Evolutionary conservation across 35 echinoderm and acorn worm genomes (phyloP).

Genomic region (Stichopus chloronotus): DNA sequence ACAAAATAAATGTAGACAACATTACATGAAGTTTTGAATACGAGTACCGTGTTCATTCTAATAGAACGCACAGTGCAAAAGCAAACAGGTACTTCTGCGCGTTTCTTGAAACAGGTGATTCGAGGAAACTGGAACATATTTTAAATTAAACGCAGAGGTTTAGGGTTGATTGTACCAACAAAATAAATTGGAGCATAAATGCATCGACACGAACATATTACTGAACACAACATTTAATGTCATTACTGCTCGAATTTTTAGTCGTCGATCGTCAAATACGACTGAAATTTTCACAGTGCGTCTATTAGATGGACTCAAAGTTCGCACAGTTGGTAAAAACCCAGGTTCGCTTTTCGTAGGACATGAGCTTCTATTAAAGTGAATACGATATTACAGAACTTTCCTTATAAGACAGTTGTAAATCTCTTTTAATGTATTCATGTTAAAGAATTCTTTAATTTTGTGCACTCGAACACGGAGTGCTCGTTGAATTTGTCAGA

Average conservation of each 20-base stretch:
- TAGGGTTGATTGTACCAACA: constrained; percentile 1
- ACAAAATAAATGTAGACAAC: constrained; percentile 22
- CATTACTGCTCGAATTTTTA: background rate
- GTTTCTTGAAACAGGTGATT: background rate
- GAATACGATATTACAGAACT: background rate
- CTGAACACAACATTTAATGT: constrained; percentile 6
- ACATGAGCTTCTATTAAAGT: background rate
- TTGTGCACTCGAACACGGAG: background rate
- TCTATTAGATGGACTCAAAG: background rate
- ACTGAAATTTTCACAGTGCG: background rate
- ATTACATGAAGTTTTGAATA: constrained; percentile 13
- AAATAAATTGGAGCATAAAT: background rate
- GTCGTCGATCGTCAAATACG: background rate
- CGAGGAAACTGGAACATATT: background rate
- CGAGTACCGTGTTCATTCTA: constrained; percentile 4
- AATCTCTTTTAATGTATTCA: constrained; percentile 22
- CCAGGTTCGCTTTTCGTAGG: background rate
- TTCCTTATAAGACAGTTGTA: background rate
- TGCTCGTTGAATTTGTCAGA: background rate
- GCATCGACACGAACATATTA: constrained; percentile 3
- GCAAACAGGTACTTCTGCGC: background rate
- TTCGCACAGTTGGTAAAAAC: background rate
- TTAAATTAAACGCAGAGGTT: background rate
- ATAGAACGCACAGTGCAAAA: background rate
- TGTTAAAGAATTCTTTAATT: background rate